A percentile compares a stretch with the other conserved stretches of the same genome.
phyloP scores from a whole-genome alignment of 2,797 vertebrate genomes.

The Heterohyrax brucei region DNA sequence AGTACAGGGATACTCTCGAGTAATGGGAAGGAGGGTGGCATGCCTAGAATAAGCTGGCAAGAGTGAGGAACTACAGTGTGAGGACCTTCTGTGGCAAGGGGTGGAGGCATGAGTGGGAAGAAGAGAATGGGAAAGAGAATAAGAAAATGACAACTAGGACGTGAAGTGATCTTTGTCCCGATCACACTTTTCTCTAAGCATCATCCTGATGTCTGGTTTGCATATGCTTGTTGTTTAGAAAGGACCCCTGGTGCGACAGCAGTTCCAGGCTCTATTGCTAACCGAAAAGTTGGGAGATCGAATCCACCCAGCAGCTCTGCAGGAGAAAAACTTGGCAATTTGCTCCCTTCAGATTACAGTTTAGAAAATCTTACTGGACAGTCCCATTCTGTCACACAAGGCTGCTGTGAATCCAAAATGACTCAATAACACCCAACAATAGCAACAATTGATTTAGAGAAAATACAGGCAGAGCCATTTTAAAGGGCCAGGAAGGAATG shows the following conservation, averaged over 20 bases:
- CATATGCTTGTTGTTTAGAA: not conserved
- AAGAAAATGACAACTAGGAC: not conserved
- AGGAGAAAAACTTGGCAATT: not conserved
- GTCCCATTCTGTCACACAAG: no score
- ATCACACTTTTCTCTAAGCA: not conserved
- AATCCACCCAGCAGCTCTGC: not conserved
- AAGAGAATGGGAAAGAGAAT: not conserved
- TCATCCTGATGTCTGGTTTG: conserved; percentile 1
- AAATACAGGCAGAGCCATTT: not conserved
- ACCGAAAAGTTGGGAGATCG: not conserved
- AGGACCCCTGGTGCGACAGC: not conserved
- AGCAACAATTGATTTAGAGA: not conserved
- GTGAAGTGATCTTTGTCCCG: not conserved
- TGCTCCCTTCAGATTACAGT: not conserved
- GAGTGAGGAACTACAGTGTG: not conserved
- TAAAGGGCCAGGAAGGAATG: not conserved
- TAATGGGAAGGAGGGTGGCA: not conserved
- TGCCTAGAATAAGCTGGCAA: not conserved
- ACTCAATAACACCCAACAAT: no score
- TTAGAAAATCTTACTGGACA: no score
- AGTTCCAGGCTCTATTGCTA: not conserved
- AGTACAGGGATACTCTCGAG: not conserved
- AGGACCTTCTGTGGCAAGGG: not conserved
- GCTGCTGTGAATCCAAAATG: no score
- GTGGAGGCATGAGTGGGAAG: no score